Evolutionary conservation across 2,797 vertebrate species (phyloP), one percentile per base, ranked within the genome.

Genomic region (Hypotaenidia philippensis): DNA sequence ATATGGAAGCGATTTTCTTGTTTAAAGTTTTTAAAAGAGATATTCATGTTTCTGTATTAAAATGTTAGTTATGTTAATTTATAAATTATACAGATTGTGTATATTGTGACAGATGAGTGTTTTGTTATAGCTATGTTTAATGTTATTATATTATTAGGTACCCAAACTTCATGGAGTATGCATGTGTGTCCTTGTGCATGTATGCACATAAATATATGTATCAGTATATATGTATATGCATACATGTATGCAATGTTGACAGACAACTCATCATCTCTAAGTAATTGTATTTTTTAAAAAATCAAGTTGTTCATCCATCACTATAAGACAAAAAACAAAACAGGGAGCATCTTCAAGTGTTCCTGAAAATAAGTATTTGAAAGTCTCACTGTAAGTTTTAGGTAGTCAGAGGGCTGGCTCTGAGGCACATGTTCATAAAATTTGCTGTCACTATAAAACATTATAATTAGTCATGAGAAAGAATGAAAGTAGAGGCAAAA

Each of bases 231-330:
- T 16, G 1, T 34, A 44, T 34, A 44, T 41, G 4, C 5, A 21
- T 52, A 18, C 4, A 20, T 27, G 6, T 32, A 32, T 40, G 36
- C 11, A 6, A 4, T 50, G 52, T 34, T 69, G 47, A 93, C 85
- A 49, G 66, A 71, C 68, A 91, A 89, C 81, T 92, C 68, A 66
- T 91, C 65, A 59, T 90, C 38, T 79, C 21, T 13, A 78, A 82
- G 76, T 78, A 65, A 85, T 77, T 89, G 57, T 63, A 40, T 65
- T 59, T 90, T 22, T 93, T 90, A 22, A 71, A 16, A 94, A 93
- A 82, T 3, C 50, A 86, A 88, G 15, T 96, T 94, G 60, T 47
- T 97, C 66, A 77, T 96, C 93, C 96, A 61, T 92, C 94, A 81
- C 86, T 94, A 65, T 66, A 93, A 89, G 72, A 80, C 25, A 64